Evolutionary conservation across 2,888 invertebrate species (phyloP).

Genomic region (Phengaris arion): DNA sequence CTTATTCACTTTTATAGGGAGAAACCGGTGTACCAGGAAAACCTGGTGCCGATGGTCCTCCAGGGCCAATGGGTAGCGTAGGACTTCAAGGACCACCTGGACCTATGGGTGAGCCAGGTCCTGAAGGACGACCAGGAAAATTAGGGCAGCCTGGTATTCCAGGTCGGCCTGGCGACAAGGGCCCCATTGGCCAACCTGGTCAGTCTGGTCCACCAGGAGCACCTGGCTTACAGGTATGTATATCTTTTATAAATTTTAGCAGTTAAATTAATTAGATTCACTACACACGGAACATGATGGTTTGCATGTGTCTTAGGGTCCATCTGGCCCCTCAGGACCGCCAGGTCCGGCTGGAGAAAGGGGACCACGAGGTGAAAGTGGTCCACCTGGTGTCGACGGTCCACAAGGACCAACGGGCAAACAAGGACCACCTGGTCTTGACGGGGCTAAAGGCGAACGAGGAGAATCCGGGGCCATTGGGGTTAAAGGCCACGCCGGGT

Average conservation of each 20-base stretch:
- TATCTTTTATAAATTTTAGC: neutral
- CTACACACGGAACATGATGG: too few species aligned
- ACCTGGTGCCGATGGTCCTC: constrained; percentile 85
- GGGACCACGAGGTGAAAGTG: constrained; percentile 85
- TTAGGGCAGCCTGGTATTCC: constrained; percentile 84
- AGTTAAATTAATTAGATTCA: neutral
- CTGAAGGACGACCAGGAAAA: constrained; percentile 83
- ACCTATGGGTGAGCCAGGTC: constrained; percentile 79
- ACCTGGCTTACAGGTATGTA: constrained; percentile 83
- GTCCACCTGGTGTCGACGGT: constrained; percentile 87
- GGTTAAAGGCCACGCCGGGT: constrained; percentile 89
- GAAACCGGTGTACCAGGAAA: constrained; percentile 86
- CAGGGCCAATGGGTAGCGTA: constrained; percentile 82
- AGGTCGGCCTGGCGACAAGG: constrained; percentile 88
- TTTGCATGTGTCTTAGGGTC: constrained; percentile 72
- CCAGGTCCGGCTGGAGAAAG: constrained; percentile 85
- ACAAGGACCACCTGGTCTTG: constrained; percentile 85
- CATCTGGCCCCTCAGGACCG: constrained; percentile 82
- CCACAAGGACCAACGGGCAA: constrained; percentile 88
- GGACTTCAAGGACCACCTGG: constrained; percentile 86
- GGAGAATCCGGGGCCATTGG: constrained; percentile 85
- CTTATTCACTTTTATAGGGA: constrained; percentile 66
- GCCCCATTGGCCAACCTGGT: constrained; percentile 83
- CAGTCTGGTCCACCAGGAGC: constrained; percentile 82
- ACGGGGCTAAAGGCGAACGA: constrained; percentile 83